phyloP scores from a whole-genome alignment of 2,113 vertebrate species.

The Toxostoma redivivum region DNA sequence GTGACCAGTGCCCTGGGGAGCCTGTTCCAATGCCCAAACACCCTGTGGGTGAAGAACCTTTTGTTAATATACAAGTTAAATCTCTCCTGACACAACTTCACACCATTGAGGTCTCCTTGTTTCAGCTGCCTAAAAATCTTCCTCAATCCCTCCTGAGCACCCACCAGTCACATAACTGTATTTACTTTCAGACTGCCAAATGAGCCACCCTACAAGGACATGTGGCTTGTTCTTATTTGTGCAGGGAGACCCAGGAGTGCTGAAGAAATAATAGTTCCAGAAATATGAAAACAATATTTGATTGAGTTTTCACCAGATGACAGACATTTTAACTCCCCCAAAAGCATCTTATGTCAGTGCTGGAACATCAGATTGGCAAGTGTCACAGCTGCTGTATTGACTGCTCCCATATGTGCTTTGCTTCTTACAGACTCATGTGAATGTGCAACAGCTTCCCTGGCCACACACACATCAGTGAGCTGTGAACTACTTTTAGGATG shows the following conservation, averaged over 20 bases:
- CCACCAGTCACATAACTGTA: not conserved
- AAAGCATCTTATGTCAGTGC: not conserved
- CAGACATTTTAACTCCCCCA: not conserved
- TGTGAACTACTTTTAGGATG: not conserved
- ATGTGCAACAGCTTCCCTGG: not conserved
- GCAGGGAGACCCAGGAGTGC: not conserved
- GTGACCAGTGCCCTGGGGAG: not conserved
- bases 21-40: not conserved
- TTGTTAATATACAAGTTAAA: not conserved
- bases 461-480: not conserved
- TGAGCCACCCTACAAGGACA: not conserved
- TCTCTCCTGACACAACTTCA: not conserved
- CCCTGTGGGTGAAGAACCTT: not conserved
- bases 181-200: not conserved
- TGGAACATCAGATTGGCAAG: not conserved
- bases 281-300: not conserved
- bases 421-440: not conserved
- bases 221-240: not conserved
- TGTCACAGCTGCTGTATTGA: not conserved
- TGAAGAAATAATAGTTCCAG: not conserved
- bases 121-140: not conserved
- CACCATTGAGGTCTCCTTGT: not conserved
- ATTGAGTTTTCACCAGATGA: not conserved
- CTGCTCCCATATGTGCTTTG: not conserved
- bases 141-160: not conserved